A percentile compares a stretch with the other conserved stretches of the same genome.
These are phyloP conservation scores for Esox masquinongy DNA, from an alignment of 2,797 vertebrate genomes.

Conservation along the genomic window DNA sequence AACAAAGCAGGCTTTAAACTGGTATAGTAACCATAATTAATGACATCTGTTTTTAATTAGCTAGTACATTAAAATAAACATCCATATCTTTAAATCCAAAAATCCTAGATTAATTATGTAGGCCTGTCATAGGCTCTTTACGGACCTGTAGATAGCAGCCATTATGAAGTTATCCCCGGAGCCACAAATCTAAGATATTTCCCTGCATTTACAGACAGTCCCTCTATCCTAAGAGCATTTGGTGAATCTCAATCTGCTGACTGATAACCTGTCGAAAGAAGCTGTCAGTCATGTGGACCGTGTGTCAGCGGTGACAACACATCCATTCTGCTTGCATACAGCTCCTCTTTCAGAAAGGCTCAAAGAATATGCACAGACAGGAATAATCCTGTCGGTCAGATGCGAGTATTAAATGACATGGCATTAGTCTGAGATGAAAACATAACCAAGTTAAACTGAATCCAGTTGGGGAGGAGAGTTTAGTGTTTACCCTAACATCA, in stretches of 20 bases:
- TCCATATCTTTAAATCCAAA: too few relatives aligned
- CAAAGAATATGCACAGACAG: not conserved
- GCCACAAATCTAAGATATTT: not conserved
- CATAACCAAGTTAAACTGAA: slow-evolving; percentile 20
- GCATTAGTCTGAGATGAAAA: slow-evolving; percentile 1
- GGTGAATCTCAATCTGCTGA: slow-evolving; percentile 12
- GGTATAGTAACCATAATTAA: not conserved
- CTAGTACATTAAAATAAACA: too few relatives aligned
- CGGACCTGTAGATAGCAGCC: slow-evolving; percentile 17
- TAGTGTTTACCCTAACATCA: slow-evolving; percentile 13
- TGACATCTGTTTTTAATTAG: too few relatives aligned
- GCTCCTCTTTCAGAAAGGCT: not conserved
- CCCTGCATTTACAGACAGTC: slow-evolving; percentile 21
- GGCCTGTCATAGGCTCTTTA: not conserved
- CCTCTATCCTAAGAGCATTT: not conserved
- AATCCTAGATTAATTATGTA: slow-evolving; percentile 30
- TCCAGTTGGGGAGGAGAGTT: not conserved
- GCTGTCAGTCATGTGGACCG: not conserved
- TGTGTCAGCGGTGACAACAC: not conserved
- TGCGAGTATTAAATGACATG: not conserved
- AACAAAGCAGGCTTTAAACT: not conserved
- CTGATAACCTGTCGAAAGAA: slow-evolving; percentile 8
- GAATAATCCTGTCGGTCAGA: not conserved
- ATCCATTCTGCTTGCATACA: not conserved
- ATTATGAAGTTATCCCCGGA: slow-evolving; percentile 24